Percentiles rank a stretch among this genome's conserved stretches.
Conservation (phyloP, 2,113 vertebrate species). For the Chaenocephalus aceratus region DNA sequence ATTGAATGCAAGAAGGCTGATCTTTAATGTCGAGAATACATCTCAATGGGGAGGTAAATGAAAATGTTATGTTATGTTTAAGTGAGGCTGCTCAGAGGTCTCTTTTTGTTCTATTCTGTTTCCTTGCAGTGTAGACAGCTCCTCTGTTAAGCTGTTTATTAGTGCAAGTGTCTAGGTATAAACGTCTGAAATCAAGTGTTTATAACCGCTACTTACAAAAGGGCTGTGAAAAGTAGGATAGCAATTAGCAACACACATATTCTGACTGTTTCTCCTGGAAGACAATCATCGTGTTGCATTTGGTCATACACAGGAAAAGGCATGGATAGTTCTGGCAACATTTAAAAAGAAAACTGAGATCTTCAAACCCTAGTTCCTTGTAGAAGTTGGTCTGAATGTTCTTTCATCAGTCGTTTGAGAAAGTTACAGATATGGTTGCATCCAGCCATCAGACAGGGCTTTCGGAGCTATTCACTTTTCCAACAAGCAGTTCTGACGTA, state of each 20-base stretch:
- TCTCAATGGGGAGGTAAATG: conserved; percentile 33
- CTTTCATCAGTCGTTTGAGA: not conserved
- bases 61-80: not conserved
- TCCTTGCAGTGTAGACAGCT: not conserved
- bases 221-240: not conserved
- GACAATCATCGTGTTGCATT: too few relatives aligned
- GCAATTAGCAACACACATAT: not conserved
- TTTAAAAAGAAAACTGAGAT: too few relatives aligned
- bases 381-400: not conserved
- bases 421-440: not conserved
- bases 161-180: too few relatives aligned
- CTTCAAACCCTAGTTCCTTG: too few relatives aligned
- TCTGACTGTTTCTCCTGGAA: too few relatives aligned
- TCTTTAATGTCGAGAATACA: conserved; percentile 19
- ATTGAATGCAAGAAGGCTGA: conserved; percentile 29
- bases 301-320: too few relatives aligned
- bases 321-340: too few relatives aligned
- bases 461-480: not conserved
- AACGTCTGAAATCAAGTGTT: not conserved
- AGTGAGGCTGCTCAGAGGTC: conserved; percentile 1
- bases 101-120: not conserved
- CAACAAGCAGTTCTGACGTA: not conserved
- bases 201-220: not conserved
- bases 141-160: too few relatives aligned
- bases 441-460: not conserved